A percentile compares a stretch with the other conserved stretches of the same genome.
phyloP scores from a whole-genome alignment of 2,113 vertebrate species.

The Connochaetes taurinus region DNA sequence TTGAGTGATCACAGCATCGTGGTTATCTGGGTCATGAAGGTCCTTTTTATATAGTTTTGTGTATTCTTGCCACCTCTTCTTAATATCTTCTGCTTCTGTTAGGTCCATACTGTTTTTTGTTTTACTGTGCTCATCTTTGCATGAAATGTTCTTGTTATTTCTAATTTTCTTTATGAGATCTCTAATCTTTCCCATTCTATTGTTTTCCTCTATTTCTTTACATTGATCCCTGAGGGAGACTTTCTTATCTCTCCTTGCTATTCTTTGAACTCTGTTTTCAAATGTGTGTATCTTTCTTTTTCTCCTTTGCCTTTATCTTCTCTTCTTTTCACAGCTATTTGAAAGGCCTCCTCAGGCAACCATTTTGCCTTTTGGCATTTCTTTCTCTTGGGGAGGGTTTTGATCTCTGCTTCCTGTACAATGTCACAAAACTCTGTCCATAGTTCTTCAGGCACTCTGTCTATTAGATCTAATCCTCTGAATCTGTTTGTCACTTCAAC shows the following conservation, averaged over 20 bases:
- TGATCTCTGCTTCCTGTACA: neutral
- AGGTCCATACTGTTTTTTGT: neutral
- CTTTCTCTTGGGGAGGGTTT: neutral
- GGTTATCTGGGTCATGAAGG: neutral
- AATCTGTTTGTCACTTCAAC: neutral
- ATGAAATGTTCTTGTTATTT: neutral
- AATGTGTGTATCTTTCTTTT: neutral
- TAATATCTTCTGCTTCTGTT: neutral
- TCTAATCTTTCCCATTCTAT: neutral
- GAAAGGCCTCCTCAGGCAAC: neutral
- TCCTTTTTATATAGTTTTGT: neutral
- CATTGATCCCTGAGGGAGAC: neutral
- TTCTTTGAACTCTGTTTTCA: neutral
- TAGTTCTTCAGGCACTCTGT: neutral
- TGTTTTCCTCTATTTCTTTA: neutral
- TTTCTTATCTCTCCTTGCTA: neutral
- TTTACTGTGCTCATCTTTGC: neutral
- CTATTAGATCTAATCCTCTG: neutral
- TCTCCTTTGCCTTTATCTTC: neutral
- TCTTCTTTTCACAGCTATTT: neutral
- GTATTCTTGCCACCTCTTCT: neutral
- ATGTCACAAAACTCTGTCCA: neutral
- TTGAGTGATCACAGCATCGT: neutral
- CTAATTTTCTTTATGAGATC: neutral
- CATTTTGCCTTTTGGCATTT: neutral